These are phyloP conservation scores for Aeoliscus strigatus DNA, from an alignment of 2,797 vertebrate genomes.

Conservation along the genomic window DNA sequence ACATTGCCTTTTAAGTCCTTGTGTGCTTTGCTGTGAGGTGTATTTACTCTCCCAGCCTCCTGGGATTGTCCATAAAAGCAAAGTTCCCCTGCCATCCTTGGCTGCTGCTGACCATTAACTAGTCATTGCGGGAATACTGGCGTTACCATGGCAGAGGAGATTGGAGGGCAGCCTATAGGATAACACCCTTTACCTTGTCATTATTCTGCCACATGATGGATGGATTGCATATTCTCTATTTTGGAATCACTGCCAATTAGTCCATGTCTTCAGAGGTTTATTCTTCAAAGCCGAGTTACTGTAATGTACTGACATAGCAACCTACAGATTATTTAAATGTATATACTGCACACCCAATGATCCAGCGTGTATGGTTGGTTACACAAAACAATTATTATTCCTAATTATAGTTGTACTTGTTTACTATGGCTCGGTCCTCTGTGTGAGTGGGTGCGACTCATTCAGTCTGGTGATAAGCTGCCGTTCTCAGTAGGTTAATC, in stretches of 20 bases:
- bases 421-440: background rate
- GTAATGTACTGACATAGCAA: too few relatives aligned
- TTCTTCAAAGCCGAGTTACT: too few relatives aligned
- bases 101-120: constrained; percentile 34
- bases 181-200: constrained; percentile 34
- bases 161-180: constrained; percentile 31
- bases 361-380: background rate
- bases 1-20: constrained; percentile 39
- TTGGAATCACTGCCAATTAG: constrained; percentile 31
- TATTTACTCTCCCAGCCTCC: constrained; percentile 25
- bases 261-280: background rate
- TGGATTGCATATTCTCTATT: constrained; percentile 26
- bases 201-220: constrained; percentile 33
- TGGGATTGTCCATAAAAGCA: constrained; percentile 44
- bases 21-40: constrained; percentile 27
- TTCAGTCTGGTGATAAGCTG: constrained; percentile 19
- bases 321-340: too few relatives aligned
- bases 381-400: too few relatives aligned
- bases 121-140: constrained; percentile 51
- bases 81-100: constrained; percentile 26
- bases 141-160: constrained; percentile 33
- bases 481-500: constrained; percentile 40
- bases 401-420: background rate
- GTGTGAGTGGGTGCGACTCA: constrained; percentile 6
- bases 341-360: too few relatives aligned